phyloP scores from a whole-genome alignment of 2,797 vertebrate species.

The Karalla daura region DNA sequence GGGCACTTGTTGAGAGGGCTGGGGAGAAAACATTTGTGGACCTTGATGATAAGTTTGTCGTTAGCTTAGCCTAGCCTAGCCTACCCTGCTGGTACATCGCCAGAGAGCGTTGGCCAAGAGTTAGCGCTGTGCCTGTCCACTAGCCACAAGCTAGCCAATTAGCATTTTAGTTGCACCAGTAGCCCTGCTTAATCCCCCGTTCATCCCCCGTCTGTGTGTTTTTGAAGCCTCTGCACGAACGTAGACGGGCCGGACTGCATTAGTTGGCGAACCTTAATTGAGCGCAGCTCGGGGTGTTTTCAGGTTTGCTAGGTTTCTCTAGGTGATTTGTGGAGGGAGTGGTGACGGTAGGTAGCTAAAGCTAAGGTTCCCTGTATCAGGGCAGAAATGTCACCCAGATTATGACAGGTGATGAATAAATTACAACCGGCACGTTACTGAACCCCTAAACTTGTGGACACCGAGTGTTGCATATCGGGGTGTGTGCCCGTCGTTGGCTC shows the following conservation, averaged over 20 bases:
- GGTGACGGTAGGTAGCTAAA: slow-evolving; percentile 49
- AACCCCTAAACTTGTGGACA: slow-evolving; percentile 3
- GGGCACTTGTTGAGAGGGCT: slow-evolving; percentile 57
- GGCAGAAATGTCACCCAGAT: slow-evolving; percentile 46
- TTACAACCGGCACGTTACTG: slow-evolving; percentile 21
- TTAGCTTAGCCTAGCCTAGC: slow-evolving; percentile 76
- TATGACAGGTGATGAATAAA: slow-evolving; percentile 22
- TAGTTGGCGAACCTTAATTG: neutral
- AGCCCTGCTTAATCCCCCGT: slow-evolving; percentile 55
- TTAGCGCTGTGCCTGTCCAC: slow-evolving; percentile 51
- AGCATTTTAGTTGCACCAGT: slow-evolving; percentile 65
- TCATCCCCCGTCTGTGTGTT: slow-evolving; percentile 38
- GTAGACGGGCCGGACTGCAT: slow-evolving; percentile 6
- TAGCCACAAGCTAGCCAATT: slow-evolving; percentile 68
- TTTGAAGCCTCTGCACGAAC: neutral
- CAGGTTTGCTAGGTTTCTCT: slow-evolving; percentile 30
- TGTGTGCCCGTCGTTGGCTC: slow-evolving; percentile 34
- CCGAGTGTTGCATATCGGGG: slow-evolving; percentile 13
- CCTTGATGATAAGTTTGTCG: slow-evolving; percentile 71
- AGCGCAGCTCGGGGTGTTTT: slow-evolving; percentile 42
- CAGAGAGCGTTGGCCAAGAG: slow-evolving; percentile 60
- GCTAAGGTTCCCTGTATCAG: slow-evolving; percentile 50
- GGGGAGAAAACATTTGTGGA: slow-evolving; percentile 47
- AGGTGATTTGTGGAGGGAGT: slow-evolving; percentile 60
- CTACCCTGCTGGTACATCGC: slow-evolving; percentile 60